phyloP scores from a whole-genome alignment of 2,797 vertebrate species.

The Sarcoramphus papa region DNA sequence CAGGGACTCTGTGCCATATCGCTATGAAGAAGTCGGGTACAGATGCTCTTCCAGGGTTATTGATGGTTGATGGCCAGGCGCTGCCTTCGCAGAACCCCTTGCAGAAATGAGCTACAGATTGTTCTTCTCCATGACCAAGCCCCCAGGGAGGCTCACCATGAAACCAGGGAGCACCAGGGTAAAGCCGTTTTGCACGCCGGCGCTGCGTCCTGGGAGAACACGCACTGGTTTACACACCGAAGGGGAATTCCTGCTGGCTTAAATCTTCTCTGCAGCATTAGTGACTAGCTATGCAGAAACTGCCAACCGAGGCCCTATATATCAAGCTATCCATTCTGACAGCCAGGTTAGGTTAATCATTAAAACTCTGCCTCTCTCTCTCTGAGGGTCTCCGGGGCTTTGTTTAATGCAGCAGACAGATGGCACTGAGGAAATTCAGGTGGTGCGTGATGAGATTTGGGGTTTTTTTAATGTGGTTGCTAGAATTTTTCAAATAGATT shows the following conservation, averaged over 20 bases:
- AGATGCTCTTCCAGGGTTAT: neutral
- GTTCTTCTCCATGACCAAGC: neutral
- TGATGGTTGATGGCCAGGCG: neutral
- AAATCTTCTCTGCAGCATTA: neutral
- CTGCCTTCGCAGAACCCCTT: neutral
- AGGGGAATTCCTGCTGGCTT: neutral
- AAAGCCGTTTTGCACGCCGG: rapidly evolving
- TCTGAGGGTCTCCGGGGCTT: constrained; percentile 37
- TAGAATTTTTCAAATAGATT: constrained; percentile 60
- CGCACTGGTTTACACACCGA: rapidly evolving
- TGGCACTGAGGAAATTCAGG: constrained; percentile 67
- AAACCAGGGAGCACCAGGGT: neutral
- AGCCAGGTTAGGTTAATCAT: constrained; percentile 60
- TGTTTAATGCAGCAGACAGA: constrained; percentile 66
- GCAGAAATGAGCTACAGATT: neutral
- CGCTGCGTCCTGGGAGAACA: rapidly evolving
- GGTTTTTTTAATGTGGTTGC: constrained; percentile 16
- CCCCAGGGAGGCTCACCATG: rapidly evolving
- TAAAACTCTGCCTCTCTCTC: constrained; percentile 54
- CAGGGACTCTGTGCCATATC: rapidly evolving
- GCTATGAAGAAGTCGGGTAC: rapidly evolving
- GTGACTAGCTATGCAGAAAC: neutral
- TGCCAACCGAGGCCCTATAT: constrained; percentile 9
- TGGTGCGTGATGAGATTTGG: constrained; percentile 51
- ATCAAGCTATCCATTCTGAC: constrained; percentile 49